Percentiles rank a stretch among this genome's conserved stretches.
These are phyloP conservation scores for Falco concolor DNA, from an alignment of 2,797 vertebrate species.

Conservation along the genomic window DNA sequence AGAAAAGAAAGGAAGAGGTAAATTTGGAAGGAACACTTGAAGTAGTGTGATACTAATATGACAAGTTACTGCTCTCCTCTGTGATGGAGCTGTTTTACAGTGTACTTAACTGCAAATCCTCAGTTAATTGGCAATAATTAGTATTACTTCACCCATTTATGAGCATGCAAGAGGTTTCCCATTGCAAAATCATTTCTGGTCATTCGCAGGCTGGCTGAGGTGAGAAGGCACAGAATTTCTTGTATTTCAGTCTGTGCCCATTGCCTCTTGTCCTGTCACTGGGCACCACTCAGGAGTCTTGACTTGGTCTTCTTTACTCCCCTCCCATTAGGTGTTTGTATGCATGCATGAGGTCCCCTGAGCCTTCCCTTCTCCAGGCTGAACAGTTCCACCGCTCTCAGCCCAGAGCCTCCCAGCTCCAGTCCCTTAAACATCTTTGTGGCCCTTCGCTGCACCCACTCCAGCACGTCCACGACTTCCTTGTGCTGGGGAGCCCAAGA, in stretches of 20 bases:
- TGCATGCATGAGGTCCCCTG: fast-evolving
- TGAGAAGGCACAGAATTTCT: background rate
- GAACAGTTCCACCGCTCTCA: background rate
- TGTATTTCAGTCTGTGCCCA: background rate
- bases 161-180: background rate
- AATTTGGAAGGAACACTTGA: background rate
- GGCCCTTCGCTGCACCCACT: background rate
- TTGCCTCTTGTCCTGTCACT: background rate
- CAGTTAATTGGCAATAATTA: background rate
- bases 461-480: background rate
- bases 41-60: background rate
- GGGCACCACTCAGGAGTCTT: background rate
- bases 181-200: background rate
- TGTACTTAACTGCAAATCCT: background rate
- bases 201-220: background rate
- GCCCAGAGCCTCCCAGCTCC: background rate
- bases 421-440: background rate
- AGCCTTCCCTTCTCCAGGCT: background rate
- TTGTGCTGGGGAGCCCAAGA: background rate
- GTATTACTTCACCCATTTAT: background rate
- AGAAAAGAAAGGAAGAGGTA: background rate
- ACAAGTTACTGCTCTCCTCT: background rate
- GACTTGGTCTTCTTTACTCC: background rate
- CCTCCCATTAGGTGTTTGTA: background rate
- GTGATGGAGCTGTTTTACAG: background rate